Conservation (phyloP, 2,797 vertebrate genomes). For the Falco naumanni region DNA sequence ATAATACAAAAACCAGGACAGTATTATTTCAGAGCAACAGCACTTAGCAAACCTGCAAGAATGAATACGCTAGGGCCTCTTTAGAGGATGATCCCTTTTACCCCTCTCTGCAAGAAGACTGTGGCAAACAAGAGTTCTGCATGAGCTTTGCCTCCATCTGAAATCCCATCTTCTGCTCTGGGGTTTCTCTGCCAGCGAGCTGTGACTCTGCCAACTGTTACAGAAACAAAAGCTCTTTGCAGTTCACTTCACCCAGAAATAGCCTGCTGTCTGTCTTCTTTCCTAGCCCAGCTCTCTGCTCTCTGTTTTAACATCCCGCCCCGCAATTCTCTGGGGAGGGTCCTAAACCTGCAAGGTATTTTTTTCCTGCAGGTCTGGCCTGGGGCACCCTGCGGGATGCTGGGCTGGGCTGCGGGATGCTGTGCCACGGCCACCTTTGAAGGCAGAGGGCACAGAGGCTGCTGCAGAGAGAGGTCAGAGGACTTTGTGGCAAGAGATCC, state of each 20-base stretch:
- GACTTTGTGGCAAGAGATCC: conserved; percentile 9
- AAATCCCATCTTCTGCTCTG: conserved; percentile 10
- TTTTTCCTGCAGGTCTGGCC: conserved; percentile 4
- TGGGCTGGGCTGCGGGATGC: neutral
- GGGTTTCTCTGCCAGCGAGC: conserved; percentile 19
- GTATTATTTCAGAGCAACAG: neutral
- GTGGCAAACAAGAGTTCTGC: neutral
- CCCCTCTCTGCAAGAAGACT: neutral
- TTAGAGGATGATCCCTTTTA: neutral
- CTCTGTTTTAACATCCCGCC: neutral
- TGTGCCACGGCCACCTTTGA: neutral
- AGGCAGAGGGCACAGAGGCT: neutral
- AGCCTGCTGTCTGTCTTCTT: conserved; percentile 21
- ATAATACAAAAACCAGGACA: neutral
- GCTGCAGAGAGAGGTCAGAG: conserved; percentile 47
- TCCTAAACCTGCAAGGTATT: neutral
- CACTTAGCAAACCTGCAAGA: neutral
- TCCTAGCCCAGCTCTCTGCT: neutral
- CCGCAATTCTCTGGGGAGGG: neutral
- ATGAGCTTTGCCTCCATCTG: neutral
- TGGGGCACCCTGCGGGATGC: neutral
- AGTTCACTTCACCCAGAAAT: conserved; percentile 39
- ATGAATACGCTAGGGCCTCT: neutral
- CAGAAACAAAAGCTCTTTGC: conserved; percentile 49
- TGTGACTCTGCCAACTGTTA: conserved; percentile 29